Conservation (phyloP, 2,113 vertebrate genomes). For the Neomonachus schauinslandi region DNA sequence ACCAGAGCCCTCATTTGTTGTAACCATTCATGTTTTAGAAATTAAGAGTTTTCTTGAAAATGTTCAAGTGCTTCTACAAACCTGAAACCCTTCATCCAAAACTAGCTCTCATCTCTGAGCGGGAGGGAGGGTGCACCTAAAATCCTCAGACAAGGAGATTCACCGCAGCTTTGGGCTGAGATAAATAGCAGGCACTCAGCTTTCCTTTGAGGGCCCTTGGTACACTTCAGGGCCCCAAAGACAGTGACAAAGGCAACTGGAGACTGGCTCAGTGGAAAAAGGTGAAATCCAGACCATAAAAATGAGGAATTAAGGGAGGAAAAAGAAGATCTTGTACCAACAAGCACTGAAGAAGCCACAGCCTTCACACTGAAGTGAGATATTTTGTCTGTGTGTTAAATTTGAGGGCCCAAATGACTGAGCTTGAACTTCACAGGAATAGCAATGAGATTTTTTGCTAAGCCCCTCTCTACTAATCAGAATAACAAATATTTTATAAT, state of each 20-base stretch:
- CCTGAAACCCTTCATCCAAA: conserved; percentile 1
- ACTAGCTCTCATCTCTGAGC: neutral
- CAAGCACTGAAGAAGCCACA: neutral
- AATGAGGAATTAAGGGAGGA: neutral
- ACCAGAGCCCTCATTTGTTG: conserved; percentile 16
- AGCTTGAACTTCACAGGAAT: neutral
- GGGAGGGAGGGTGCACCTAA: neutral
- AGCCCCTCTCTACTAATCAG: neutral
- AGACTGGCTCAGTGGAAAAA: neutral
- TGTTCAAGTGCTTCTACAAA: neutral
- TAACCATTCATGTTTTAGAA: neutral
- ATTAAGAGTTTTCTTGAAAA: conserved; percentile 45
- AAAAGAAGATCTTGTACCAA: neutral
- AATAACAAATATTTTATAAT: neutral
- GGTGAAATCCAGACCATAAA: neutral
- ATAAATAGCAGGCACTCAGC: neutral
- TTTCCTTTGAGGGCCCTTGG: neutral
- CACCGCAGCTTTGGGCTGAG: neutral
- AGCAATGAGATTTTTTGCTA: neutral
- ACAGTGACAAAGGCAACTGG: neutral
- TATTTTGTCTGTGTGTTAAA: neutral
- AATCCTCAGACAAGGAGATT: neutral
- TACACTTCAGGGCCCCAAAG: neutral
- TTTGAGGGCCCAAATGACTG: conserved; percentile 13
- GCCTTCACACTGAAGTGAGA: neutral